Evolutionary conservation across 2,888 invertebrate genomes (phyloP).

Genomic region (Corbicula japonica): DNA sequence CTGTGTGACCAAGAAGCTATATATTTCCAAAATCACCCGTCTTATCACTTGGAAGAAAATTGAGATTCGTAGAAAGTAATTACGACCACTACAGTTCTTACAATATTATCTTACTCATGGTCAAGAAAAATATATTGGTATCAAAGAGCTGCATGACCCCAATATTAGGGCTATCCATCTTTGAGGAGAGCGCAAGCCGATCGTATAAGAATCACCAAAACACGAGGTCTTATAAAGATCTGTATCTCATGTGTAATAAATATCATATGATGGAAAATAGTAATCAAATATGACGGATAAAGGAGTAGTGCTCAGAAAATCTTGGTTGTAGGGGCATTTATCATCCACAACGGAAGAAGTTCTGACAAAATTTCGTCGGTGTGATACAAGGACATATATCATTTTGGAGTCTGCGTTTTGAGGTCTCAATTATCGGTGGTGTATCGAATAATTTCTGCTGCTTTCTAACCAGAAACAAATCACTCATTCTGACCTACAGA

Average conservation of each 20-base stretch:
- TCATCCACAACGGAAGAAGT: constrained; percentile 20
- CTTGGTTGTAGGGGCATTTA: constrained; percentile 29
- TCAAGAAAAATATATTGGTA: constrained; percentile 50
- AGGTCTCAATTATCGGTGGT: constrained; percentile 51
- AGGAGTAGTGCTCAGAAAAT: constrained; percentile 40
- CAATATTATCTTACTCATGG: constrained; percentile 46
- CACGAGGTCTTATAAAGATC: constrained; percentile 61
- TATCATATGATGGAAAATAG: constrained; percentile 60
- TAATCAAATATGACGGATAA: constrained; percentile 65
- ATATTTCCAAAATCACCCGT: constrained; percentile 48
- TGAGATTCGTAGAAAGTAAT: constrained; percentile 54
- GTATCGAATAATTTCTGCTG: constrained; percentile 59
- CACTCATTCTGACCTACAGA: constrained; percentile 34
- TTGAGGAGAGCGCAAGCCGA: constrained; percentile 9
- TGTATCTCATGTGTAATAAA: constrained; percentile 64
- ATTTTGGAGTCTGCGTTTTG: constrained; percentile 26
- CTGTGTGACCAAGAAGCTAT: constrained; percentile 48
- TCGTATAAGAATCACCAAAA: constrained; percentile 47
- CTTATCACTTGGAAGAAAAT: constrained; percentile 59
- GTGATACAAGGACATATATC: constrained; percentile 48
- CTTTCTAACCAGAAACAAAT: constrained; percentile 59
- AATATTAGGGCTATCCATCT: constrained; percentile 50
- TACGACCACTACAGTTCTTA: constrained; percentile 34
- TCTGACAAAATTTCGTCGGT: constrained; percentile 31
- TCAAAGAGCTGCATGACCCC: constrained; percentile 40